Conservation (phyloP, 2,888 invertebrate species). For the Halocaridina rubra region DNA sequence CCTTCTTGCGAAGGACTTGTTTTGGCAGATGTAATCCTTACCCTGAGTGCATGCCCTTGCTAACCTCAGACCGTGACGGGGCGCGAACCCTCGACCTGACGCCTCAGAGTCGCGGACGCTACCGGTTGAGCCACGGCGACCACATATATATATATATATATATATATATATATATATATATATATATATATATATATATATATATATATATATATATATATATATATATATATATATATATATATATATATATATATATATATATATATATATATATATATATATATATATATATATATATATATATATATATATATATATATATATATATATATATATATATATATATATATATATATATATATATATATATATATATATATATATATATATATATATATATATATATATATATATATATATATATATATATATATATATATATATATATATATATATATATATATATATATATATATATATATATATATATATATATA, state of each 20-base stretch:
- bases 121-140: no score
- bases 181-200: constrained; percentile 1
- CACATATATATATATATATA: constrained; percentile 8
- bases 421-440: background rate
- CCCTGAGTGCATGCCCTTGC: no score
- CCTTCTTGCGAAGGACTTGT: no score
- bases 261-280: constrained; percentile 5
- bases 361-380: constrained; percentile 4
- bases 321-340: constrained; percentile 4
- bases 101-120: no score
- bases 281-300: constrained; percentile 1
- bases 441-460: background rate
- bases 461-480: constrained; percentile 4
- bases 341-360: background rate
- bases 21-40: no score
- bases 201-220: background rate
- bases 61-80: no score
- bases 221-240: background rate
- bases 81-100: no score
- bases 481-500: constrained; percentile 8
- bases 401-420: background rate
- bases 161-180: constrained; percentile 2
- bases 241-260: background rate
- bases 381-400: background rate
- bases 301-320: constrained; percentile 8